Base-by-base conservation (phyloP, 2,888 invertebrate genomes). In the Perdita meconis region DNA sequence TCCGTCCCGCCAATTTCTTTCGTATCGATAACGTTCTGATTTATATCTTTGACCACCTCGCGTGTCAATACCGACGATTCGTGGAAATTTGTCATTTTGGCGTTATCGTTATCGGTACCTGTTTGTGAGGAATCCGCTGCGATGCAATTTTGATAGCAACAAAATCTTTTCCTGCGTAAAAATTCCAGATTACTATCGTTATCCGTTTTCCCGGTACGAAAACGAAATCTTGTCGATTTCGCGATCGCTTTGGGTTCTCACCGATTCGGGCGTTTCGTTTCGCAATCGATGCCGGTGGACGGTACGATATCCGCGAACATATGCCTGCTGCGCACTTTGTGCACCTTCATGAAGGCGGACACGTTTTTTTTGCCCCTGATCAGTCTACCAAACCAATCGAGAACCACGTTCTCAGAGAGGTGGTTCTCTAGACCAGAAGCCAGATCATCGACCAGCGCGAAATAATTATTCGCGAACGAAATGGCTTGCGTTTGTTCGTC, bases 331-430 rank as follows among this genome's bases (percentile, higher is more conserved):
- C 93, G 93, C 66, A 93, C 93, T 92, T 94, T 94, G 59, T 93
- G 78, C 13, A 74, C 92, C 84, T 94, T 94, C 2, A 95, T 84
- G 81, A 95, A 95, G 3, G 93, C 90, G 1, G 93, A 89, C 0
- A 95, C 94, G 86, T 94, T 94, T 87, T 93, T 94, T 78, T 93
- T 94, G 0, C 94, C 94, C 87, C 93, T 94, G 6, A 95, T 93
- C 12, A 94, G 95, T 64, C 94, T 93, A 0, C 95, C 95, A 89
- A 95, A 95, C 95, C 95, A 95, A 88, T 95, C 94, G 1, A 95
- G 90, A 0, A 93, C 89, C 1, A 94, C 93, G 87, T 94, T 93
- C 76, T 94, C 93, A 19, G 94, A 93, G 26, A 94, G 84, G 82
- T 94, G 93, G 34, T 93, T 85, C 6, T 93, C 91, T 0, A 94